Base-by-base conservation (phyloP, 2,888 invertebrate species). In the Apodemia duryi region DNA sequence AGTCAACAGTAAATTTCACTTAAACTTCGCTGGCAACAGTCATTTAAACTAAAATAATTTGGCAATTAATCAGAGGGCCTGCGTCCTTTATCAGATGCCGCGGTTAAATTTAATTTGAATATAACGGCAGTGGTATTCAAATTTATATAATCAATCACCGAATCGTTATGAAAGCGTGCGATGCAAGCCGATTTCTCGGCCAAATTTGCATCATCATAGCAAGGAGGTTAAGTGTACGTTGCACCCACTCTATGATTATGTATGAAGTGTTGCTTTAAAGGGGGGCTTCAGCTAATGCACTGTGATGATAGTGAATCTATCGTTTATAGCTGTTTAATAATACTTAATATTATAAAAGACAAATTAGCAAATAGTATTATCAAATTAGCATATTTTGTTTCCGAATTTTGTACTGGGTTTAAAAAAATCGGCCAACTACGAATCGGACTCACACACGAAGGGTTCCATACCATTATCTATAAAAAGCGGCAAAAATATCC, bases 91-190 rank as follows among this genome's bases (percentile, higher is more conserved):
- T 82, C 80, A 81, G 80, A 84, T 77, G 86, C 86, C 88, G 87
- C 84, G 74, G 81, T 84, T 86, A 83, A 84, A 84, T 88, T 91
- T 88, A 91, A 91, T 90, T 88, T 86, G 82, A 77, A 82, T 87
- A 88, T 88, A 88, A 90, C 85, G 77, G 84, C 83, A 81, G 83
- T 82, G 82, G 85, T 85, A 88, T 91, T 91, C 81, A 88, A 86
- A 90, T 90, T 88, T 85, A 85, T 85, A 82, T 86, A 89, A 91
- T 91, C 90, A 91, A 91, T 91, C 91, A 91, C 80, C 72, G 78
- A 85, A 85, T 91, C 85, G 88, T 91, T 91, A 89, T 89, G 91
- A 91, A 91, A 91, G 88, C 85, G 84, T 86, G 83, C 83, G 82
- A 86, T 88, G 86, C 84, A 75, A 83, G 84, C 81, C 78, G 84